These are phyloP conservation scores for Paradoxurus hermaphroditus DNA, from an alignment of 2,113 vertebrate species.

Conservation along the genomic window DNA sequence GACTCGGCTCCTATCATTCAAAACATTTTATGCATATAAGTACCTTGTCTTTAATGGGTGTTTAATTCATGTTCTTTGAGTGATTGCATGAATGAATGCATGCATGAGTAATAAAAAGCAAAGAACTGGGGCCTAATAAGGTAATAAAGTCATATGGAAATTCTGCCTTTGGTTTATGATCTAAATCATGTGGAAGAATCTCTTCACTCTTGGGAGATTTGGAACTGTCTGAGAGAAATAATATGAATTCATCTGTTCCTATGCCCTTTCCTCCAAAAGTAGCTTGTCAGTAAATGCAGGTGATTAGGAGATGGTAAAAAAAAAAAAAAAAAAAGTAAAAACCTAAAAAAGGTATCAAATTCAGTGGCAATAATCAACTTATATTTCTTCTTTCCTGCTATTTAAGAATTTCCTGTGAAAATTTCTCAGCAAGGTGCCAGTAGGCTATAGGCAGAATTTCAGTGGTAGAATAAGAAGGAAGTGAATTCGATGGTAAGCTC, in stretches of 20 bases:
- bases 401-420: background rate
- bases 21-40: constrained; percentile 28
- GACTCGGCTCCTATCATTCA: background rate
- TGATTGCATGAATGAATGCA: constrained; percentile 39
- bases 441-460: background rate
- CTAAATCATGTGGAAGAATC: constrained; percentile 25
- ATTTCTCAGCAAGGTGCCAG: background rate
- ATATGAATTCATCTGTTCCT: background rate
- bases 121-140: constrained; percentile 40
- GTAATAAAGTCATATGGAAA: constrained; percentile 38
- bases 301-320: background rate
- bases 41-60: constrained; percentile 17
- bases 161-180: constrained; percentile 31
- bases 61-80: constrained; percentile 3
- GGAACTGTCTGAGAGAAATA: background rate
- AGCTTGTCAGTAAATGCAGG: background rate
- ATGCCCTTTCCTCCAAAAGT: background rate
- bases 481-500: background rate
- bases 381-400: background rate
- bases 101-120: constrained; percentile 46
- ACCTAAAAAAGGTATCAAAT: background rate
- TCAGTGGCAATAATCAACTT: background rate
- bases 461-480: background rate
- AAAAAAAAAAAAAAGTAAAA: background rate
- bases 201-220: background rate